Base-by-base conservation (phyloP, 2,888 invertebrate genomes). In the Ormyrus nitidulus region DNA sequence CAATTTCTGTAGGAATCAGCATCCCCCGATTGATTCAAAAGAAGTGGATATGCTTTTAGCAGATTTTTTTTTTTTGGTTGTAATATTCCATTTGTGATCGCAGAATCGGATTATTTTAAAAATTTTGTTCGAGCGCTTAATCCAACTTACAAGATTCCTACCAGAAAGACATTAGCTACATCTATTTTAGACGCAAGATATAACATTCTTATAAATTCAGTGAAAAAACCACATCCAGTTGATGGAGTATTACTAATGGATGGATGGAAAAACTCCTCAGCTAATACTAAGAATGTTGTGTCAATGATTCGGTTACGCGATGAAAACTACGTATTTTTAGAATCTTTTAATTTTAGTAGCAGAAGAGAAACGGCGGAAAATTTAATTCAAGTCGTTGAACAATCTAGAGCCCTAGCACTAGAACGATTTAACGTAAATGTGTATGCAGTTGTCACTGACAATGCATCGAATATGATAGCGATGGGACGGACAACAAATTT, bases 81-180 rank as follows among this genome's bases (percentile, higher is more conserved):
- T 13, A 65, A 65, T 49, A 49, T 65, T 9, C 65, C 65, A 8
- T 65, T 65, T 49, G 65, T 65, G 2, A 65, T 51, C 8, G 19
- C 34, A 7, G 65, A 65, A 13, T 51, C 65, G 5, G 9, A 13
- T 13, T 65, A 65, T 65, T 65, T 65, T 51, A 2, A 10, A 19
- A 65, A 65, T 58, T 65, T 51, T 13, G 65, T 65, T 0, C 65
- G 9, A 13, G 6, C 13, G 9, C 53, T 66, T 19, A 66, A 66
- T 19, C 51, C 51, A 5, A 10, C 7, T 5, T 66, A 51, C 11
- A 66, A 66, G 1, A 19, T 19, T 66, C 51, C 66, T 0, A 53
- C 34, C 19, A 51, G 66, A 10, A 66, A 53, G 51, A 66, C 66
- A 66, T 66, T 66, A n/a, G 6, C 66, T 51, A 66, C 53, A 0